Conservation (phyloP, 1,140 invertebrate genomes). For the Medauroidea extradentata region DNA sequence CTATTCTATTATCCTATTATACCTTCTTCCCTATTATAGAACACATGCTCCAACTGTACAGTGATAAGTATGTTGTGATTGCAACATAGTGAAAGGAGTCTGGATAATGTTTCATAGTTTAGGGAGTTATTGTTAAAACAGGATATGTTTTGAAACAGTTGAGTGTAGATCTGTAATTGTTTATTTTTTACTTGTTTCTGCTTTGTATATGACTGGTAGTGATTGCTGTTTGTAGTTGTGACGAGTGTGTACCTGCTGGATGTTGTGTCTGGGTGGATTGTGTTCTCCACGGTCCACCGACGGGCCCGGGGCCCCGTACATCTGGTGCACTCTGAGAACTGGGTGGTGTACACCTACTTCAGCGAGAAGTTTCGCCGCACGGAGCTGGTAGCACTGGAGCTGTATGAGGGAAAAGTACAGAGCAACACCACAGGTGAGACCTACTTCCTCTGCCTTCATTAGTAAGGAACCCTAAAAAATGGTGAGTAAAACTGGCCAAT, state of each 20-base stretch:
- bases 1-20: too few species aligned
- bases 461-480: too few species aligned
- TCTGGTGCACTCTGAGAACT: constrained; percentile 95
- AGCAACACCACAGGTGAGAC: constrained; percentile 66
- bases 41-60: too few species aligned
- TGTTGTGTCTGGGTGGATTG: constrained; percentile 77
- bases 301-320: constrained; percentile 77
- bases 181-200: neutral
- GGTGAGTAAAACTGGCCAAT: too few species aligned
- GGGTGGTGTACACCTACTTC: constrained; percentile 91
- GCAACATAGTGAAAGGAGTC: too few species aligned
- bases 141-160: too few species aligned
- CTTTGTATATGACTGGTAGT: neutral
- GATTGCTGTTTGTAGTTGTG: constrained; percentile 49
- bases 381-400: constrained; percentile 88
- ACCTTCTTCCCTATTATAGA: too few species aligned
- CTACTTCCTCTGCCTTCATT: too few species aligned
- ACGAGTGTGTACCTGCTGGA: constrained; percentile 85
- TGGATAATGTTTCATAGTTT: too few species aligned
- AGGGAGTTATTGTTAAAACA: too few species aligned
- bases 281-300: constrained; percentile 71
- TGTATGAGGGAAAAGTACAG: constrained; percentile 90
- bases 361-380: constrained; percentile 89
- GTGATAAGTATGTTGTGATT: too few species aligned
- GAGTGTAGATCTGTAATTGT: too few species aligned